Percentiles rank a stretch among this genome's conserved stretches.
These are phyloP conservation scores for Parochlus steinenii DNA, from an alignment of 2,888 invertebrate genomes.

Conservation along the genomic window DNA sequence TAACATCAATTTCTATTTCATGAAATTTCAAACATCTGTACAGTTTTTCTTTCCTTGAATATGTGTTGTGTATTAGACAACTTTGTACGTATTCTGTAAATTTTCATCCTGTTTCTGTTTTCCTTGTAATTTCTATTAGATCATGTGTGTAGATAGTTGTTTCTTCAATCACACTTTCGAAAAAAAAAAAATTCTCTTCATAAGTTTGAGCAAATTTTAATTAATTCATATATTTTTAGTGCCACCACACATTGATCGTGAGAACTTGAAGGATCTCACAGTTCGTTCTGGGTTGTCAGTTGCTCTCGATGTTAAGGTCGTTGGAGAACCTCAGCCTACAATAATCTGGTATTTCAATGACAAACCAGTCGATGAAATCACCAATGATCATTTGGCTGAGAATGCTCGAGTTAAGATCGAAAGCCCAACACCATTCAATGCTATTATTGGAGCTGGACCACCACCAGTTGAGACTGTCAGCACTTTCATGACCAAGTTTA, in stretches of 20 bases:
- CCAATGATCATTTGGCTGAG: conserved; percentile 24
- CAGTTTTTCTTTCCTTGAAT: too few relatives aligned
- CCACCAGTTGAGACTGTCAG: conserved; percentile 10
- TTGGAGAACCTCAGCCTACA: conserved; percentile 86
- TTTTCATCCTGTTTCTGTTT: too few relatives aligned
- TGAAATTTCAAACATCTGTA: background rate
- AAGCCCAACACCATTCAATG: conserved; percentile 6
- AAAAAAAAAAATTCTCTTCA: background rate
- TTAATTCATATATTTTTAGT: conserved; percentile 35
- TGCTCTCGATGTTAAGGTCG: conserved; percentile 71
- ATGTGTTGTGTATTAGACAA: too few relatives aligned
- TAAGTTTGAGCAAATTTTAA: conserved; percentile 6
- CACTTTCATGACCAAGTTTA: conserved; percentile 9
- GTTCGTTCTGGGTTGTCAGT: conserved; percentile 82
- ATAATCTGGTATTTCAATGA: conserved; percentile 80
- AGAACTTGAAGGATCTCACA: conserved; percentile 64
- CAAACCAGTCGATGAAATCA: conserved; percentile 40
- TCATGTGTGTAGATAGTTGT: background rate
- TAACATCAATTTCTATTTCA: background rate
- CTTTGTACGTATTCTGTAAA: too few relatives aligned
- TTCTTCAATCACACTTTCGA: background rate
- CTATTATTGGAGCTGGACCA: conserved; percentile 7
- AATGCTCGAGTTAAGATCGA: conserved; percentile 9
- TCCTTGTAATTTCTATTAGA: background rate
- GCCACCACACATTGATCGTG: conserved; percentile 86